These are phyloP conservation scores for Oreocharis arfaki DNA, from an alignment of 2,113 vertebrate species.

Conservation along the genomic window DNA sequence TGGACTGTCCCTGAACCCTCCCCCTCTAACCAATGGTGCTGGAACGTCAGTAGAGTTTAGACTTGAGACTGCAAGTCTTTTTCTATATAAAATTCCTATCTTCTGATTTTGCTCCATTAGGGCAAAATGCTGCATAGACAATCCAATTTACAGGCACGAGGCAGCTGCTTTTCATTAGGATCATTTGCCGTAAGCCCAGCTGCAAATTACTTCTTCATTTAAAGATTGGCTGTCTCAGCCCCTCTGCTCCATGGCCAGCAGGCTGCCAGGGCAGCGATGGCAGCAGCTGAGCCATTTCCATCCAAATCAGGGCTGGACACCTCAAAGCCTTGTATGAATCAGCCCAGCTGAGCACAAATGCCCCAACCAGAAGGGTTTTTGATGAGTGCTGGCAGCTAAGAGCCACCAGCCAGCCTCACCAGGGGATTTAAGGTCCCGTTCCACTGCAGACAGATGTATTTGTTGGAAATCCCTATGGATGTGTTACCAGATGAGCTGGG, in stretches of 20 bases:
- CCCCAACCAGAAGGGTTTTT: fast-evolving
- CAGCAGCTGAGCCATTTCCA: fast-evolving
- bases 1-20: neutral
- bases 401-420: neutral
- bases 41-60: fast-evolving
- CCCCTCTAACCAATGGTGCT: neutral
- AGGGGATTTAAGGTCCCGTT: too few relatives aligned
- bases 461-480: neutral
- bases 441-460: neutral
- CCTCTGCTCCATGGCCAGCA: neutral
- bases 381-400: neutral
- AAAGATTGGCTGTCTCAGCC: neutral
- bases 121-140: neutral
- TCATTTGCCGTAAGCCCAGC: neutral
- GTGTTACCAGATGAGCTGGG: fast-evolving
- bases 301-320: neutral
- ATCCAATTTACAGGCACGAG: neutral
- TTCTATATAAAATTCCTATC: neutral
- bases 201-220: neutral
- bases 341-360: neutral
- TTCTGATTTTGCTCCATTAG: neutral
- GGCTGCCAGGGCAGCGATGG: neutral
- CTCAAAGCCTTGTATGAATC: neutral
- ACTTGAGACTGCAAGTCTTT: neutral
- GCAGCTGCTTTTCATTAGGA: conserved; percentile 29